Evolutionary conservation across 2,797 vertebrate genomes (phyloP).

Genomic region (Lepidocolaptes lacrymiger): DNA sequence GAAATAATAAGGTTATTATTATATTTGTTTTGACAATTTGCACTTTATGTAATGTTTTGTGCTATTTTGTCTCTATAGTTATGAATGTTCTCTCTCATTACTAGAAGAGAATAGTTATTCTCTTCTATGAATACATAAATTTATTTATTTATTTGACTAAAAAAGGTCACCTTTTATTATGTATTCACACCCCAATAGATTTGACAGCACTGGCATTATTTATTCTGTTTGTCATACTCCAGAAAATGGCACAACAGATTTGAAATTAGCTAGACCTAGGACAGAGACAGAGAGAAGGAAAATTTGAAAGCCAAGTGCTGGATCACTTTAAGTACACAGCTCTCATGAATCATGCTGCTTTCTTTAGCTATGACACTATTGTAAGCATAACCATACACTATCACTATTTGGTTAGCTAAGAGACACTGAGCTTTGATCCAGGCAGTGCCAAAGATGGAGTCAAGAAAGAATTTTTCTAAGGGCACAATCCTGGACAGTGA

Average conservation of each 20-base stretch:
- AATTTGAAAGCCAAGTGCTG: background rate
- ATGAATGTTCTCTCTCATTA: no score
- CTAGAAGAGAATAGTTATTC: fast-evolving
- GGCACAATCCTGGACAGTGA: background rate
- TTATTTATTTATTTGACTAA: background rate
- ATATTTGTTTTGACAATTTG: background rate
- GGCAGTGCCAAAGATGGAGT: background rate
- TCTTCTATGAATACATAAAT: background rate
- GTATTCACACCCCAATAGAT: background rate
- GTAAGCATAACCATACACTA: background rate
- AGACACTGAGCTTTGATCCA: background rate
- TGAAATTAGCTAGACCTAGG: background rate
- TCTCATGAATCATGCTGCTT: background rate
- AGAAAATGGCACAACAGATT: slow-evolving; percentile 9
- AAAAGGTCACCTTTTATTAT: background rate
- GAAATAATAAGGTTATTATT: background rate
- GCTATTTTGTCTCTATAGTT: background rate
- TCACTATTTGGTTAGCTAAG: background rate
- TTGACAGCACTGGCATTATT: background rate
- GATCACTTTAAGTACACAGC: background rate
- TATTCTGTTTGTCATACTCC: background rate
- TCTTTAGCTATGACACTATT: background rate
- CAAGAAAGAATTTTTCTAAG: background rate
- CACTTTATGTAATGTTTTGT: background rate
- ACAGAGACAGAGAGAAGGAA: background rate